Evolutionary conservation across 2,797 vertebrate genomes (phyloP).

Genomic region (Oryzias dopingdopingensis): DNA sequence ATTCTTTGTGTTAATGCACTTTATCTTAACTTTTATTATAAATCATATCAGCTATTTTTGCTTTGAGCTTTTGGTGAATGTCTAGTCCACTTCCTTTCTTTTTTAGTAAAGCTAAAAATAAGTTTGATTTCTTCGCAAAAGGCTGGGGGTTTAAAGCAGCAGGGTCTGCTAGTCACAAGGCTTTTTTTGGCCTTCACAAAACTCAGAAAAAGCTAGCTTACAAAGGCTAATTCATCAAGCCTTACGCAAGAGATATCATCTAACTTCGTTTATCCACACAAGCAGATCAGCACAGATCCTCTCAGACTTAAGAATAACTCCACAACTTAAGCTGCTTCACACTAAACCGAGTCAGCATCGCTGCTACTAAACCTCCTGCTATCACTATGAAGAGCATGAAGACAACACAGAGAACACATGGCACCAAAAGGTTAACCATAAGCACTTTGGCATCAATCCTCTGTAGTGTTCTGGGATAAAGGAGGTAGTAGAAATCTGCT

Average conservation of each 20-base stretch:
- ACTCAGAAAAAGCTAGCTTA: slow-evolving; percentile 27
- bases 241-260: slow-evolving; percentile 26
- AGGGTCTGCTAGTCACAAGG: slow-evolving; percentile 9
- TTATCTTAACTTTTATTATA: no score
- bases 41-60: no score
- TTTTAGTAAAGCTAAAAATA: slow-evolving; percentile 16
- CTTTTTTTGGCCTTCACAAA: slow-evolving; percentile 11
- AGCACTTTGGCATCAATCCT: slow-evolving; percentile 60
- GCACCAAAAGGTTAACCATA: slow-evolving; percentile 40
- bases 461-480: slow-evolving; percentile 32
- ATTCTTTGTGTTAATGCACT: no score
- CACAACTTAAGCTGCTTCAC: slow-evolving; percentile 15
- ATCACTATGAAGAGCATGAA: slow-evolving; percentile 44
- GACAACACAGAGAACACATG: slow-evolving; percentile 41
- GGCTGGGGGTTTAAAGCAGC: slow-evolving; percentile 32
- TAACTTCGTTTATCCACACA: slow-evolving; percentile 9
- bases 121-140: slow-evolving; percentile 41
- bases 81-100: background rate
- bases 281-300: background rate
- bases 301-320: slow-evolving; percentile 9
- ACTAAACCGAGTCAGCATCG: slow-evolving; percentile 7
- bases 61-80: no score
- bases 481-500: slow-evolving; percentile 15
- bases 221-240: slow-evolving; percentile 47
- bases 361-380: slow-evolving; percentile 1